Base-by-base conservation (phyloP, 2,113 vertebrate species). In the Garra rufa region DNA sequence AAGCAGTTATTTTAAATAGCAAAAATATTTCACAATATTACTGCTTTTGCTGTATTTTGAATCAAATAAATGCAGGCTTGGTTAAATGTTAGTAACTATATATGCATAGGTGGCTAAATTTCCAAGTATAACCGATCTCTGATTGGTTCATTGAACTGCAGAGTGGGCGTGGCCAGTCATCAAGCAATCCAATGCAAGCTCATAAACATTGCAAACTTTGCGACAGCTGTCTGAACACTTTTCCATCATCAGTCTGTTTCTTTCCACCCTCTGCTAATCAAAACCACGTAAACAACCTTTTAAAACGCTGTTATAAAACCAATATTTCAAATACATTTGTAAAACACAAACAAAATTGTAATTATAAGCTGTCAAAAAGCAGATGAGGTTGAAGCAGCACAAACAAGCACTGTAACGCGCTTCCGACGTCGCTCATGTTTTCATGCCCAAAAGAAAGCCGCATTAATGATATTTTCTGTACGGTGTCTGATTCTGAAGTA, bases 401-500 rank as follows among this genome's bases (percentile, higher is more conserved):
- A 93, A 91, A 91, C 75, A 76, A 76, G 30, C 28, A 7, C 4
- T 9, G 19, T 17, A 65, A 90, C 90, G 67, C 73, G 73, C 87
- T 85, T 85, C 67, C 71, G 1, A 75, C 44, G 55, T 69, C 21
- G 2, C 26, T 74, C 52, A 5, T 48, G 59, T 77, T 48, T 81
- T 75, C 52, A 19, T 41, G 19, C 73, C 46, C 13, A 26, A 52
- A 78, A 83, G 55, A 82, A 85, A 77, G 43, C 80, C 26, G 0
- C 59, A 38, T 61, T 88, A 81, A 85, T 91, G 85, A 88, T 88
- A 86, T 91, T 92, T 91, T 89, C 91, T 88, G 82, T 67, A 73
- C 90, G 89, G 92, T 90, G 87, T 92, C 90, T 86, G 89, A 92
- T 95, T 91, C 89, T 41, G 69, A 76, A 69, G 76, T 69, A 84